These are phyloP conservation scores for Crenuchus spilurus DNA, from an alignment of 2,797 vertebrate species.

Conservation along the genomic window DNA sequence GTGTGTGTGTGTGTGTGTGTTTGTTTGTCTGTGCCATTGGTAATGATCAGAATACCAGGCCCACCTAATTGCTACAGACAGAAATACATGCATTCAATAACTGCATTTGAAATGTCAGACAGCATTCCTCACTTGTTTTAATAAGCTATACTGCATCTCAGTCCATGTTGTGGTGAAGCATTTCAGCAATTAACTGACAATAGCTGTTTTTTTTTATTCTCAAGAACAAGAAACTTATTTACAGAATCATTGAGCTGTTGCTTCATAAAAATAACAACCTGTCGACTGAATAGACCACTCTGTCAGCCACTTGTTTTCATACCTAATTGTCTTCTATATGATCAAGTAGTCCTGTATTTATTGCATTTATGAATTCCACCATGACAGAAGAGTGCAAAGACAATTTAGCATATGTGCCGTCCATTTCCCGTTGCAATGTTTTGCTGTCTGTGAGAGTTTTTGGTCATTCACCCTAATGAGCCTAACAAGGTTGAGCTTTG, in stretches of 20 bases:
- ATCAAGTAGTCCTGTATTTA: neutral
- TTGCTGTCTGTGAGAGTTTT: conserved; percentile 28
- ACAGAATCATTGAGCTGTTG: conserved; percentile 24
- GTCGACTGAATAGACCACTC: too few relatives aligned
- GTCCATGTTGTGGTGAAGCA: conserved; percentile 38
- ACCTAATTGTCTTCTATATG: neutral
- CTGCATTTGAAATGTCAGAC: conserved; percentile 43
- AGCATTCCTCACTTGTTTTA: conserved; percentile 32
- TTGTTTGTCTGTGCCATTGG: neutral
- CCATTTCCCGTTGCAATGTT: conserved; percentile 21
- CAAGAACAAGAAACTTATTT: conserved; percentile 19
- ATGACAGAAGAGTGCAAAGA: neutral
- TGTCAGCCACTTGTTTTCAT: conserved; percentile 13
- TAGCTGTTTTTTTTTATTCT: conserved; percentile 36
- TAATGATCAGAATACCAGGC: conserved; percentile 14
- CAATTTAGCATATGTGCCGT: neutral
- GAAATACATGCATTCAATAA: conserved; percentile 25
- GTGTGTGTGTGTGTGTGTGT: neutral
- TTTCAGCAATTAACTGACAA: conserved; percentile 50
- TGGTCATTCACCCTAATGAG: conserved; percentile 68
- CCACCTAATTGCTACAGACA: conserved; percentile 36
- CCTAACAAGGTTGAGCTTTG: conserved; percentile 82
- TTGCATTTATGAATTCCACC: neutral
- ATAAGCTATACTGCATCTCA: conserved; percentile 35
- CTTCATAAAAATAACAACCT: conserved; percentile 42